Percentiles rank a stretch among this genome's conserved stretches.
These are phyloP conservation scores for Parascotia fuliginaria DNA, from an alignment of 2,888 invertebrate genomes.

Conservation along the genomic window DNA sequence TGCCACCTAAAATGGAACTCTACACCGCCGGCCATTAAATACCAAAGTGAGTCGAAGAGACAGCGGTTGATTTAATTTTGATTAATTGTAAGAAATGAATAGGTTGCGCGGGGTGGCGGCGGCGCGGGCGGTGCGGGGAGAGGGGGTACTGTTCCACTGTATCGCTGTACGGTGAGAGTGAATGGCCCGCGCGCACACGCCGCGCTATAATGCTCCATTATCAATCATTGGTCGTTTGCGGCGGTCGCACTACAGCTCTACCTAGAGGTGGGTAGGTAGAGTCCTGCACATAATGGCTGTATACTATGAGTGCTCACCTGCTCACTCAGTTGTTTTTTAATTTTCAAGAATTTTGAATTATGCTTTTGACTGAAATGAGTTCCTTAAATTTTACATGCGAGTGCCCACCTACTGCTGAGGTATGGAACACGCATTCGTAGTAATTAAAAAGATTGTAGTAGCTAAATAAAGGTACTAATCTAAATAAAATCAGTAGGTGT, in stretches of 20 bases:
- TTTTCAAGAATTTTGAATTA: constrained; percentile 7
- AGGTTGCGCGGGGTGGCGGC: constrained; percentile 49
- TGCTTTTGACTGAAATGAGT: constrained; percentile 8
- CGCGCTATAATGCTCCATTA: constrained; percentile 59
- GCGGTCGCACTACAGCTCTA: constrained; percentile 16
- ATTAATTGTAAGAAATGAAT: constrained; percentile 85
- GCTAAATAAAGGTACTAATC: too few relatives aligned
- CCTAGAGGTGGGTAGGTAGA: constrained; percentile 3
- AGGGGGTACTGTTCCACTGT: constrained; percentile 25
- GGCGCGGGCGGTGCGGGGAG: constrained; percentile 19
- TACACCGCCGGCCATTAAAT: constrained; percentile 40
- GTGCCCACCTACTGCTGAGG: neutral
- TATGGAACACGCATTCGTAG: neutral
- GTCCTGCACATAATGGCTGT: constrained; percentile 10
- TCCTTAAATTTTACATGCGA: constrained; percentile 6
- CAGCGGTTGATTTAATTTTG: constrained; percentile 80
- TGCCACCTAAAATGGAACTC: constrained; percentile 58
- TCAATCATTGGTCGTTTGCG: constrained; percentile 53
- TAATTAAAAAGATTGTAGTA: neutral
- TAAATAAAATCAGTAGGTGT: too few relatives aligned
- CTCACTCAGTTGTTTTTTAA: constrained; percentile 9
- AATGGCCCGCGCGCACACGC: constrained; percentile 45
- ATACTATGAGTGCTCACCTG: constrained; percentile 11
- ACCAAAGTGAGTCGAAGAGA: constrained; percentile 49
- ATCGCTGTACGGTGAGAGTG: constrained; percentile 20